Evolutionary conservation across 2,888 invertebrate species (phyloP).

Genomic region (Frankliniella intonsa): DNA sequence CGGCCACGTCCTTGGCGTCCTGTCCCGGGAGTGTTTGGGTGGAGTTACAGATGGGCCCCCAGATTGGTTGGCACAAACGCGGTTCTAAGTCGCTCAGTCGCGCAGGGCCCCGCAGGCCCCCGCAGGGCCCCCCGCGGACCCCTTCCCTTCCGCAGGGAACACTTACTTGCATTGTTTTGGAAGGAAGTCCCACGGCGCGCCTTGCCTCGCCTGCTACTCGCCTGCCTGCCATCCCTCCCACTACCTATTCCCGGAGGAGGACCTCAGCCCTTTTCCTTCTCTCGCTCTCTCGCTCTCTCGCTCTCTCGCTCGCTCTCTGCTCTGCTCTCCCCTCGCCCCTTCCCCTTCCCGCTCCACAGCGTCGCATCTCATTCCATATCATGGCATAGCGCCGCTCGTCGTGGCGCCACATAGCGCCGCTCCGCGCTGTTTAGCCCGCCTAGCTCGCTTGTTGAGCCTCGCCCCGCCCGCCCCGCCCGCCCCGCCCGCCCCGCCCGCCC

Average conservation of each 20-base stretch:
- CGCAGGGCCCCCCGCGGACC: background rate
- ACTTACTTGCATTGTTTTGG: constrained; percentile 21
- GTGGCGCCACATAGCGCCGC: background rate
- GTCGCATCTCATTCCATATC: background rate
- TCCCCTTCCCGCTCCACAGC: background rate
- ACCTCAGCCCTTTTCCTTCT: too few species aligned
- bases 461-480: background rate
- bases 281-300: too few species aligned
- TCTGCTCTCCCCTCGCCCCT: background rate
- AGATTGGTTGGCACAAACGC: constrained; percentile 9
- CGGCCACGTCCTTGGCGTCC: background rate
- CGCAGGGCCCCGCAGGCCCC: background rate
- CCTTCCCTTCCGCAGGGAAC: background rate
- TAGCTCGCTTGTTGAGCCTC: background rate
- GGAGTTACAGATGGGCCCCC: background rate
- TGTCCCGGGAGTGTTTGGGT: background rate
- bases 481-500: background rate
- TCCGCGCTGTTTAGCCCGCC: background rate
- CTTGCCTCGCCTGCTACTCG: background rate
- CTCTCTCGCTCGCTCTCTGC: background rate
- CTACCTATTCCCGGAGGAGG: too few species aligned
- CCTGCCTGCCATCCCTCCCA: background rate
- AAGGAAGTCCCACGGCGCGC: background rate
- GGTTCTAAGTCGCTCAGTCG: background rate
- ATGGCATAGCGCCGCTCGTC: background rate